Percentiles rank a stretch among this genome's conserved stretches.
These are phyloP conservation scores for Micrasema minimum DNA, from an alignment of 1,140 invertebrate species.

Conservation along the genomic window DNA sequence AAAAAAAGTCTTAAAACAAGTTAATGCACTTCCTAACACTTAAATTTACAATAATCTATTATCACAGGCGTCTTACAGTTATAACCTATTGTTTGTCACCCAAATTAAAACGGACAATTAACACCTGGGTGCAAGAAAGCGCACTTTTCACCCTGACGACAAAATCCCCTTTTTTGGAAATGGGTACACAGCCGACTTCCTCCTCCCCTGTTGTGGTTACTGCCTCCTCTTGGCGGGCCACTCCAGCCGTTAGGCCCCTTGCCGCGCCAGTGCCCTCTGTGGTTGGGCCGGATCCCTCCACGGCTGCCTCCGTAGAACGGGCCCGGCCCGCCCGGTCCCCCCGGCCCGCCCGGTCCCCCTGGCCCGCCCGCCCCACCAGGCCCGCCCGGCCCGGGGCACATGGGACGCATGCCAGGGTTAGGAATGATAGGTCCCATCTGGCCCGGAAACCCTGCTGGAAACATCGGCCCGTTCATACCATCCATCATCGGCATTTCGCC, in stretches of 20 bases:
- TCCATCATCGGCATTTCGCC: constrained; percentile 50
- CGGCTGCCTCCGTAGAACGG: constrained; percentile 55
- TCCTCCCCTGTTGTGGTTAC: constrained; percentile 57
- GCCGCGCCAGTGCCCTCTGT: constrained; percentile 66
- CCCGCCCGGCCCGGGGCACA: constrained; percentile 50
- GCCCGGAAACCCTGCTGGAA: constrained; percentile 24
- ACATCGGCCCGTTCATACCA: constrained; percentile 43
- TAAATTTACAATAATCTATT: constrained; percentile 24
- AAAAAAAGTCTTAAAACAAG: constrained; percentile 13
- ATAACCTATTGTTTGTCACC: not conserved
- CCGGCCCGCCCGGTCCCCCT: constrained; percentile 54
- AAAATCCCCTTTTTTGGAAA: constrained; percentile 80
- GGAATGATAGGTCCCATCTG: constrained; percentile 48
- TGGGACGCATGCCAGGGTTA: constrained; percentile 46
- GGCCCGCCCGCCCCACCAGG: constrained; percentile 54
- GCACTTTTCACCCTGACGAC: constrained; percentile 80
- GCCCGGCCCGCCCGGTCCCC: constrained; percentile 50
- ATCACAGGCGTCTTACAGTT: constrained; percentile 11
- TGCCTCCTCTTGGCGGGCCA: constrained; percentile 65
- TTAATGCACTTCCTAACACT: constrained; percentile 11
- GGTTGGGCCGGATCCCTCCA: constrained; percentile 64
- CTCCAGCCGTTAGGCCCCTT: constrained; percentile 65
- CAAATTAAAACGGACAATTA: constrained; percentile 66
- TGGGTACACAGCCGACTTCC: constrained; percentile 74
- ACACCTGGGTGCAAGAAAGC: constrained; percentile 80